Conservation (phyloP, 2,113 vertebrate species). For the Aplodontia rufa region DNA sequence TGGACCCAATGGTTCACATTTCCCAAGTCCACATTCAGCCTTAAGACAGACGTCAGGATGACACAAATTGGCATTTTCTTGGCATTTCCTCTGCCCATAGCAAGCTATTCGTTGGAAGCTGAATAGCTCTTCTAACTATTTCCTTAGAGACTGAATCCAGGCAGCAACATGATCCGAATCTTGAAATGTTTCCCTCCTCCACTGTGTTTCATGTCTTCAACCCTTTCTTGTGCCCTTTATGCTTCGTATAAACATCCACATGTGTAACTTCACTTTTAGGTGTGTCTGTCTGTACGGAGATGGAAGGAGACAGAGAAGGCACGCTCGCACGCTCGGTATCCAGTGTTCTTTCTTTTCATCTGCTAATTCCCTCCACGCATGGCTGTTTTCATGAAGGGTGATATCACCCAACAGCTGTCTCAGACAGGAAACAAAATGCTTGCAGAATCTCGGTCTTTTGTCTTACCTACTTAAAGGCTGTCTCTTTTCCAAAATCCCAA, state of each 20-base stretch:
- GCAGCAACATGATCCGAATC: constrained; percentile 54
- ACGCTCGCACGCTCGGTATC: neutral
- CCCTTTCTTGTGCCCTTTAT: constrained; percentile 11
- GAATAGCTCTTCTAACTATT: constrained; percentile 33
- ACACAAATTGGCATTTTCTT: constrained; percentile 58
- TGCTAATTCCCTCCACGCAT: constrained; percentile 57
- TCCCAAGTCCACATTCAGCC: neutral
- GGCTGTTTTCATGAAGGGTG: constrained; percentile 49
- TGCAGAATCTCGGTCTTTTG: constrained; percentile 61
- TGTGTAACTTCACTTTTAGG: constrained; percentile 54
- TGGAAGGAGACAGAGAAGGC: constrained; percentile 51
- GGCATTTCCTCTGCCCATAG: neutral
- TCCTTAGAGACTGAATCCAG: constrained; percentile 42
- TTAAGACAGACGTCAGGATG: constrained; percentile 57
- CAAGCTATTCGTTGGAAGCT: constrained; percentile 6
- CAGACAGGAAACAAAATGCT: constrained; percentile 48
- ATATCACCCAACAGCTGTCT: constrained; percentile 74
- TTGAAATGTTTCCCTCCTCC: constrained; percentile 65
- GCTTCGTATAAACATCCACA: constrained; percentile 34
- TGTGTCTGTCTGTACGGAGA: constrained; percentile 32
- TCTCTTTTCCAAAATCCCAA: constrained; percentile 44
- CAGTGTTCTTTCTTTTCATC: constrained; percentile 61
- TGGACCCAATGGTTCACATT: neutral
- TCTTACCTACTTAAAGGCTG: constrained; percentile 53
- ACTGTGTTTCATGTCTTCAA: constrained; percentile 13